Evolutionary conservation across 2,113 vertebrate species (phyloP), one percentile per base, ranked within the genome.

Genomic region (Chionodraco myersi): DNA sequence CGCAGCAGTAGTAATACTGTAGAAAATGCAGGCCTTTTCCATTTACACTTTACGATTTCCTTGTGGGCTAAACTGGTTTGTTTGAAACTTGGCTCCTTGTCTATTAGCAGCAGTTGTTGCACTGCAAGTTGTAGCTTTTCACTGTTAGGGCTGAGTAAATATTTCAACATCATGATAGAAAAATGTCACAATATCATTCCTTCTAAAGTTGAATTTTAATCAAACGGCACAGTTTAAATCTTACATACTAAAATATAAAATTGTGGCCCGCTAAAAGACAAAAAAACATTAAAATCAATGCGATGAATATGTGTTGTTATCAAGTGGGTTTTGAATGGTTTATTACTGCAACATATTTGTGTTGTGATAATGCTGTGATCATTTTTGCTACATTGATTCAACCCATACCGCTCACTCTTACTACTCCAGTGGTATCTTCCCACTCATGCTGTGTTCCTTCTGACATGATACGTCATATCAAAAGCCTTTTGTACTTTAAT

Each of bases 401-500:
- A 11, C 36, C 36, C 7, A 21, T 14, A 34, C 18, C 3, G 1
- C 64, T 48, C 41, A 26, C 26, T 69, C 45, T 48, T 60, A 45
- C 23, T 67, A 10, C 18, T 44, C 7, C 6, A 41, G 36, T 60
- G 49, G 15, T 63, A 56, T 60, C 44, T 34, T 26, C 70, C 74
- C 59, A 23, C 3, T 36, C 51, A 15, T 82, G 10, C 36, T 61
- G 6, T 54, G 63, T 13, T 77, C 56, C 56, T 59, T 72, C 26
- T 18, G 12, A 41, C 47, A 45, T 13, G 44, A 65, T 62, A 70
- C 23, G 34, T n/a, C 21, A 30, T 10, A 62, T 66, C 68, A 84
- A 82, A 77, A 79, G 61, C 44, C 69, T 71, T 69, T 57, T 90
- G 52, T 34, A n/a, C 75, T 80, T 72, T 73, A 60, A 63, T 79